Percentiles rank a stretch among this genome's conserved stretches.
Evolutionary conservation across 2,888 invertebrate genomes (phyloP).

Genomic region (Tipula lateralis): DNA sequence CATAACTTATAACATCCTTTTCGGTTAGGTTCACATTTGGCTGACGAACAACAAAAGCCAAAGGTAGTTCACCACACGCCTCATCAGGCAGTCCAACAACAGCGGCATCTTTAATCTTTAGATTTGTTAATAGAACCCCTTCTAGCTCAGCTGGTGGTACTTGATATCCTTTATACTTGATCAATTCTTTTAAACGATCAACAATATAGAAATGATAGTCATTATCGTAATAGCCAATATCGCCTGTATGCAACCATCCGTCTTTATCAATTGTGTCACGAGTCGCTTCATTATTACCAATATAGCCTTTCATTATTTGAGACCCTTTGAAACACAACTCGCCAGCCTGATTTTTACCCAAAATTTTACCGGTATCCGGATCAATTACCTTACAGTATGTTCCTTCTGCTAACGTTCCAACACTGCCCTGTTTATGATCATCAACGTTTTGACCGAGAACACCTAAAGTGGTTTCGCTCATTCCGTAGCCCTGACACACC

Average conservation of each 20-base stretch:
- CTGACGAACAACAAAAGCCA: conserved; percentile 69
- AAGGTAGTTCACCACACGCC: conserved; percentile 68
- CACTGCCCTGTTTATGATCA: conserved; percentile 56
- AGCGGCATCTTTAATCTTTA: conserved; percentile 68
- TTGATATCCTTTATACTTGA: conserved; percentile 84
- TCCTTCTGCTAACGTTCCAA: conserved; percentile 63
- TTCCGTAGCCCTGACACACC: conserved; percentile 70
- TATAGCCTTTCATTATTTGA: too few species aligned
- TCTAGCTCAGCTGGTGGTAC: conserved; percentile 87
- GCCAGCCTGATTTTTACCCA: too few species aligned
- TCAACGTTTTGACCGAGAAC: conserved; percentile 47
- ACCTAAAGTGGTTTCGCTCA: conserved; percentile 72
- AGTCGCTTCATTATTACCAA: too few species aligned
- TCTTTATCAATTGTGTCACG: conserved; percentile 60
- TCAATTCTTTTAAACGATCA: conserved; percentile 82
- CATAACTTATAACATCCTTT: conserved; percentile 54
- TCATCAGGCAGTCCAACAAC: conserved; percentile 75
- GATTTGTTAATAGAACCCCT: conserved; percentile 65
- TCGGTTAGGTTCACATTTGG: conserved; percentile 51
- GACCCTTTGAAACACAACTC: too few species aligned
- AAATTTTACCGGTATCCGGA: too few species aligned
- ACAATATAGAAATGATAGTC: conserved; percentile 75
- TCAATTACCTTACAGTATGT: too few species aligned
- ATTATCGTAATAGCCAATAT: conserved; percentile 75
- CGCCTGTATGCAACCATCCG: conserved; percentile 75